phyloP scores from a whole-genome alignment of 53 echinoderm and acorn worm species.

The Mesocentrotus franciscanus region DNA sequence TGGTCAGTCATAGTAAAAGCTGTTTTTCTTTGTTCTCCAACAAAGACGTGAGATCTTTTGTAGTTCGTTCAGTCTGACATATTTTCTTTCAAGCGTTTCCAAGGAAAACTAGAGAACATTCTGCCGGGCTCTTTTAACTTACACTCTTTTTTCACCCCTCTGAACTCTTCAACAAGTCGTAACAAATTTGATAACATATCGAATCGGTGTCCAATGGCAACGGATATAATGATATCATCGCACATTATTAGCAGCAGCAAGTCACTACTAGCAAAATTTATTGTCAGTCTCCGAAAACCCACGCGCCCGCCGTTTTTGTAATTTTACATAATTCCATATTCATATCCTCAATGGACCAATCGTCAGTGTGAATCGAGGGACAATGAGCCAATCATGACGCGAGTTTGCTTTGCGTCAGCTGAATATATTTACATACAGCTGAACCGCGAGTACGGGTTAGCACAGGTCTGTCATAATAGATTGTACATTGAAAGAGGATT shows the following conservation, averaged over 20 bases:
- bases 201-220: constrained; percentile 63
- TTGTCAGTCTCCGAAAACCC: constrained; percentile 50
- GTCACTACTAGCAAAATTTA: constrained; percentile 42
- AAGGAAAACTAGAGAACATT: not conserved
- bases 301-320: constrained; percentile 63
- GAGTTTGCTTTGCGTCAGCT: constrained; percentile 59
- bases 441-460: constrained; percentile 65
- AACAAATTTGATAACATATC: constrained; percentile 49
- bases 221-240: constrained; percentile 51
- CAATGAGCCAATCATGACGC: constrained; percentile 23
- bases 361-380: not conserved
- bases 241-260: constrained; percentile 49
- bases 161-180: constrained; percentile 24
- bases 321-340: constrained; percentile 64
- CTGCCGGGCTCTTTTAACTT: not conserved
- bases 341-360: constrained; percentile 27
- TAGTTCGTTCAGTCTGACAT: not conserved
- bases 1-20: not conserved
- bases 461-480: not conserved
- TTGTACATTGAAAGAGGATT: constrained; percentile 10
- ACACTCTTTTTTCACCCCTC: not conserved
- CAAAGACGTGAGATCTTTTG: not conserved
- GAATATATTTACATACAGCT: constrained; percentile 65
- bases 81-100: not conserved
- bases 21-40: constrained; percentile 17